Conservation (phyloP, 2,113 vertebrate species). For the Sisor rabdophorus region DNA sequence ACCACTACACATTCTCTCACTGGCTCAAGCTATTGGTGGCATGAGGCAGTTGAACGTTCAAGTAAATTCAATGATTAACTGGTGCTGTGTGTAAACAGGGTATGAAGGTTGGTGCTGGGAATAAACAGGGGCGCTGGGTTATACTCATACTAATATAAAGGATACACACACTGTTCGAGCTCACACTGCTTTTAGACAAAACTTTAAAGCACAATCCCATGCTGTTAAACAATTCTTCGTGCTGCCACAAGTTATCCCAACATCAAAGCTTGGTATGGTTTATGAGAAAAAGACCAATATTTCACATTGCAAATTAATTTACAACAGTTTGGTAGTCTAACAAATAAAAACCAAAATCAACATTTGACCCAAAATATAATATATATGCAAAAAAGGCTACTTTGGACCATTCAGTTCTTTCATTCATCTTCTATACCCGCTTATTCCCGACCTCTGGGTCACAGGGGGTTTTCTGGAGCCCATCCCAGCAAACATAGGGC, state of each 20-base stretch:
- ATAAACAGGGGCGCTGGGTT: constrained; percentile 48
- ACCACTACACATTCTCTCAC: constrained; percentile 48
- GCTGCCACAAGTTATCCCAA: no score
- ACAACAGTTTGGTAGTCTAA: no score
- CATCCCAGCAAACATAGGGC: no score
- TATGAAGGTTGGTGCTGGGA: constrained; percentile 57
- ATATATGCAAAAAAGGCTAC: no score
- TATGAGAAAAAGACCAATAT: no score
- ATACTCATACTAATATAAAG: no score
- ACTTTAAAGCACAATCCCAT: neutral
- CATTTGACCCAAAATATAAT: neutral
- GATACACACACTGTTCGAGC: neutral
- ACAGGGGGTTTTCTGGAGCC: no score
- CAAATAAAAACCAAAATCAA: neutral
- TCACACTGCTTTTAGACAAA: neutral
- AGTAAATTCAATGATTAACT: constrained; percentile 53
- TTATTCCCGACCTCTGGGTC: no score
- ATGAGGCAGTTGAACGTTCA: constrained; percentile 45
- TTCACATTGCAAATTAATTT: no score
- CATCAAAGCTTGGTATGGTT: no score
- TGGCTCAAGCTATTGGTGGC: constrained; percentile 57
- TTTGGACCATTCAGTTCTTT: no score
- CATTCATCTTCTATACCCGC: no score
- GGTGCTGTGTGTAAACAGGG: constrained; percentile 48
- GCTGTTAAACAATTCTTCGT: neutral